Conservation (phyloP, 2,888 invertebrate genomes). For the Lepas anatifera region DNA sequence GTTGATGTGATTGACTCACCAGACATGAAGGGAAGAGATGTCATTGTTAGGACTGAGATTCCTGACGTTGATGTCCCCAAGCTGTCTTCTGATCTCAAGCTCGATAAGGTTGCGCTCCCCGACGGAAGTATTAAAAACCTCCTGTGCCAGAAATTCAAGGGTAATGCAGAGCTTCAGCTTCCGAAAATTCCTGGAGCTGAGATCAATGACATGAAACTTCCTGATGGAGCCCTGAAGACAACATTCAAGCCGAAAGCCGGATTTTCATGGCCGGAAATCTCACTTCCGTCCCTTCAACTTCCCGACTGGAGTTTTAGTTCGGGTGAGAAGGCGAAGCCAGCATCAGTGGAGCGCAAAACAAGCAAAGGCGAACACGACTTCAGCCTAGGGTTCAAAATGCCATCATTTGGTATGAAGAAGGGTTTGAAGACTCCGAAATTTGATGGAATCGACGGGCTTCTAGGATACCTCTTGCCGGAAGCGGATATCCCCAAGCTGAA, state of each 20-base stretch:
- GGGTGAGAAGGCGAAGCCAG: background rate
- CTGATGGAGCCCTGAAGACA: background rate
- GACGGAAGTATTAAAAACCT: background rate
- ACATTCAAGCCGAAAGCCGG: background rate
- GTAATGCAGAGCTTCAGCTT: background rate
- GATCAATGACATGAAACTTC: background rate
- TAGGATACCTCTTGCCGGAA: background rate
- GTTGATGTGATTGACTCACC: background rate
- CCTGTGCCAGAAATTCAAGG: background rate
- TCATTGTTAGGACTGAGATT: background rate
- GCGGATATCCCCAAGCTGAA: background rate
- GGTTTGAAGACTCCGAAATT: conserved; percentile 2
- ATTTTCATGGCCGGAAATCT: background rate
- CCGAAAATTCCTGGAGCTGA: background rate
- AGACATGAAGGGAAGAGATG: background rate
- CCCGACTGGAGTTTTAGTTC: conserved; percentile 6
- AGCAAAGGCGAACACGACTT: background rate
- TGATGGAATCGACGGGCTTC: background rate
- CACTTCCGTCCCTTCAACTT: background rate
- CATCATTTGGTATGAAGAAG: background rate
- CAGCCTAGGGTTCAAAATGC: background rate
- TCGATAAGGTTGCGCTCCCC: background rate
- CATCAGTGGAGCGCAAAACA: background rate
- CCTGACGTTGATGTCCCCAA: background rate
- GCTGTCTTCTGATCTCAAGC: background rate